Evolutionary conservation across 2,797 vertebrate species (phyloP).

Genomic region (Dallia pectoralis): DNA sequence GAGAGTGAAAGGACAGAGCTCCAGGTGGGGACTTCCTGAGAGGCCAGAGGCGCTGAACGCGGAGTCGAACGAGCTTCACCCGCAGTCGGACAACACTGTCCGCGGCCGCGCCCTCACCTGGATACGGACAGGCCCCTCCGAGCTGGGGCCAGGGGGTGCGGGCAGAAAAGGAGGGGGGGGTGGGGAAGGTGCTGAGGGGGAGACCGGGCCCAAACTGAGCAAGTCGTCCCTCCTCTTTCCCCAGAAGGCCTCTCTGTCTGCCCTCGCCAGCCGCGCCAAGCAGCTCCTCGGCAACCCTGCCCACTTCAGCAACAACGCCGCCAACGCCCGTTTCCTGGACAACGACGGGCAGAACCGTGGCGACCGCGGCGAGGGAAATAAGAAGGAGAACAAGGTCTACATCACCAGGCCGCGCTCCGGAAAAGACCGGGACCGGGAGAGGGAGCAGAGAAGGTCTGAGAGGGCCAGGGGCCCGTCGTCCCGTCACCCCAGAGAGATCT

Average conservation of each 20-base stretch:
- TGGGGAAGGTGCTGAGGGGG: constrained; percentile 28
- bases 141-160: constrained; percentile 36
- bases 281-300: constrained; percentile 72
- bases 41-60: not conserved
- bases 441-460: constrained; percentile 64
- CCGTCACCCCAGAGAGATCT: constrained; percentile 75
- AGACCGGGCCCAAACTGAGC: constrained; percentile 61
- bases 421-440: constrained; percentile 60
- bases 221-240: constrained; percentile 70
- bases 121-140: constrained; percentile 66
- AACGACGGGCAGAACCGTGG: constrained; percentile 29
- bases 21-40: constrained; percentile 30
- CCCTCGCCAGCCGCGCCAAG: constrained; percentile 75
- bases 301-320: constrained; percentile 40
- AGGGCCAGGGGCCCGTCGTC: constrained; percentile 52
- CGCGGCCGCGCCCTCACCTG: constrained; percentile 75
- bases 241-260: constrained; percentile 73
- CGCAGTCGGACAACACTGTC: constrained; percentile 42
- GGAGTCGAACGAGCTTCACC: constrained; percentile 16
- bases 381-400: constrained; percentile 84
- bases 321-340: constrained; percentile 27
- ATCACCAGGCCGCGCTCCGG: constrained; percentile 82
- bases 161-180: constrained; percentile 36
- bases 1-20: constrained; percentile 21
- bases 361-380: constrained; percentile 54